Evolutionary conservation across 2,113 vertebrate genomes (phyloP).

Genomic region (Mugil cephalus): DNA sequence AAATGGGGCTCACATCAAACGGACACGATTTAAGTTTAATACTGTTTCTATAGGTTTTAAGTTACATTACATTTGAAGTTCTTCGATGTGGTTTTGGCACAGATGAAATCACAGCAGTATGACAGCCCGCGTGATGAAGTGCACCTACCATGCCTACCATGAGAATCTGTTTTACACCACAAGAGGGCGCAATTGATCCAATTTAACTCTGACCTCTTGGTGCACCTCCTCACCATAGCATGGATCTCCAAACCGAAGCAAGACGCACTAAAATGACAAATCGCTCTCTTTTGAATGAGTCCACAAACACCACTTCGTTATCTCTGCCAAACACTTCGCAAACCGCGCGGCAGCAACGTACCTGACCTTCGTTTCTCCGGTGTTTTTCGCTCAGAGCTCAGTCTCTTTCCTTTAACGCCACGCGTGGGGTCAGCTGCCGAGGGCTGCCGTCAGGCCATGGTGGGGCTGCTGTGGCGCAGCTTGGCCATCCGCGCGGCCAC

Average conservation of each 20-base stretch:
- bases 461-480: conserved; percentile 32
- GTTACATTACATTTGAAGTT: not conserved
- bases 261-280: not conserved
- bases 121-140: too few species aligned
- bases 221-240: not conserved
- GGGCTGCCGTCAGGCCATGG: conserved; percentile 26
- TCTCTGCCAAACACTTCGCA: too few species aligned
- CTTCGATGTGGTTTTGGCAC: conserved; percentile 24
- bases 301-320: not conserved
- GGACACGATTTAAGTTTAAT: not conserved
- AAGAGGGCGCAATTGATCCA: conserved; percentile 23
- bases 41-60: not conserved
- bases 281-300: not conserved
- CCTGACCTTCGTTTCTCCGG: not conserved
- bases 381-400: conserved; percentile 1
- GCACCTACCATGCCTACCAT: too few species aligned
- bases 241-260: not conserved
- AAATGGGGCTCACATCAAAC: not conserved
- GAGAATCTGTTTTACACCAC: conserved; percentile 21
- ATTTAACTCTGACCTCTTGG: not conserved
- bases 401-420: not conserved
- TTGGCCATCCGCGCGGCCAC: conserved; percentile 45
- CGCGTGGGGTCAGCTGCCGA: not conserved
- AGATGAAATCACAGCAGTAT: not conserved
- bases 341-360: not conserved